Evolutionary conservation across 23 tunicate species (phyloP).

Genomic region (Ciona savignyi): DNA sequence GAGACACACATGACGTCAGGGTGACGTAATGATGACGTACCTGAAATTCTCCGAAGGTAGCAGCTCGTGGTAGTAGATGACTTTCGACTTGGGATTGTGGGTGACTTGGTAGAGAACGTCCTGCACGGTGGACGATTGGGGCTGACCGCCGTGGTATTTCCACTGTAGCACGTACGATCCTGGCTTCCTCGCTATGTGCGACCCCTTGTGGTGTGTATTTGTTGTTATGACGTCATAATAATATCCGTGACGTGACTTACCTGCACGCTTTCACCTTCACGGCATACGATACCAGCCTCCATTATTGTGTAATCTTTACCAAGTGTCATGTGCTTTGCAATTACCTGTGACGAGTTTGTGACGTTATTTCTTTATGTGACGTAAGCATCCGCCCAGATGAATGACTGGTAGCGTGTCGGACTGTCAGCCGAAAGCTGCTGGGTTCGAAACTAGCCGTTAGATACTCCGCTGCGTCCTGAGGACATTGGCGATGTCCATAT

Average conservation of each 20-base stretch:
- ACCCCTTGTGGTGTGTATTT: too few species aligned
- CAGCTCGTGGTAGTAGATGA: constrained; percentile 71
- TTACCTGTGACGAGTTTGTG: too few species aligned
- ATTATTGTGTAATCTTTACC: constrained; percentile 61
- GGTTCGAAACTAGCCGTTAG: too few species aligned
- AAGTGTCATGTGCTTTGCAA: constrained; percentile 60
- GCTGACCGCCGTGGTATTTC: constrained; percentile 47
- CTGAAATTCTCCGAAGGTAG: constrained; percentile 77
- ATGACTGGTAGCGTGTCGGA: too few species aligned
- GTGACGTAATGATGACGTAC: constrained; percentile 13
- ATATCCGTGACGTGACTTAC: constrained; percentile 19
- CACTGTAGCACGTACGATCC: constrained; percentile 88
- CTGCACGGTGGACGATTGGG: constrained; percentile 44
- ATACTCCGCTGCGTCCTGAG: too few species aligned
- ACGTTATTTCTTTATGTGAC: too few species aligned
- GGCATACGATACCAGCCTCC: constrained; percentile 58
- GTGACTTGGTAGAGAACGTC: constrained; percentile 91
- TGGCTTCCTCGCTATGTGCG: constrained; percentile 72
- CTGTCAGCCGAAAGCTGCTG: too few species aligned
- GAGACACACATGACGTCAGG: too few species aligned
- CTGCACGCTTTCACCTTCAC: constrained; percentile 97
- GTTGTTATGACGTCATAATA: too few species aligned
- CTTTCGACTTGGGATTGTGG: constrained; percentile 87
- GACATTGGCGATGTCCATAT: too few species aligned
- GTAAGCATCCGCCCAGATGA: too few species aligned